Evolutionary conservation across 2,113 vertebrate genomes (phyloP).

Genomic region (Eubucco bourcierii): DNA sequence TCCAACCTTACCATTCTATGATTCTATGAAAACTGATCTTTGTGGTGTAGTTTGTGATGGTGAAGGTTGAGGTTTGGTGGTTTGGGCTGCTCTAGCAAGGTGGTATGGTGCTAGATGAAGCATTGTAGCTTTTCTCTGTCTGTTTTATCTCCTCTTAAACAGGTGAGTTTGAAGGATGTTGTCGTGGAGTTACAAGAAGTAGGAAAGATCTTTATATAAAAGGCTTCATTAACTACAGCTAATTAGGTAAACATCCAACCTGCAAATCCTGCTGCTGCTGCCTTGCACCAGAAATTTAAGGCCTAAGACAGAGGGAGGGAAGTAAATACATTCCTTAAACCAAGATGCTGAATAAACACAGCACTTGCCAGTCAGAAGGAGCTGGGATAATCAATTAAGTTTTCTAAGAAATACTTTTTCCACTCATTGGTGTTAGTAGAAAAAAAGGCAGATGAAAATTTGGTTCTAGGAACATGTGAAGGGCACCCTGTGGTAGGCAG

Average conservation of each 20-base stretch:
- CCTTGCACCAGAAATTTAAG: background rate
- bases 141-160: background rate
- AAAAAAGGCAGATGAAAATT: background rate
- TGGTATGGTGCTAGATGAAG: background rate
- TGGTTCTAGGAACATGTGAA: background rate
- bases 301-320: background rate
- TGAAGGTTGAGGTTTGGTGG: background rate
- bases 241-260: background rate
- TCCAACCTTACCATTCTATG: too few species aligned
- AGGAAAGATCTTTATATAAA: background rate
- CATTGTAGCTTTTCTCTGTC: background rate
- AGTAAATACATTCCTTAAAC: background rate
- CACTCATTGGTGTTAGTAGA: background rate
- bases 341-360: background rate
- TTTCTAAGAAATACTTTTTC: background rate
- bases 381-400: background rate
- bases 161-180: background rate
- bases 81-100: background rate
- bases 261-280: background rate
- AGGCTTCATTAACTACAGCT: background rate
- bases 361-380: background rate
- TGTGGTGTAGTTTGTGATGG: background rate
- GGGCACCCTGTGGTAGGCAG: fast-evolving
- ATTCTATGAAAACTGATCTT: background rate
- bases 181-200: background rate